Conservation (phyloP, 2,888 invertebrate species). For the Mimachlamys varia region DNA sequence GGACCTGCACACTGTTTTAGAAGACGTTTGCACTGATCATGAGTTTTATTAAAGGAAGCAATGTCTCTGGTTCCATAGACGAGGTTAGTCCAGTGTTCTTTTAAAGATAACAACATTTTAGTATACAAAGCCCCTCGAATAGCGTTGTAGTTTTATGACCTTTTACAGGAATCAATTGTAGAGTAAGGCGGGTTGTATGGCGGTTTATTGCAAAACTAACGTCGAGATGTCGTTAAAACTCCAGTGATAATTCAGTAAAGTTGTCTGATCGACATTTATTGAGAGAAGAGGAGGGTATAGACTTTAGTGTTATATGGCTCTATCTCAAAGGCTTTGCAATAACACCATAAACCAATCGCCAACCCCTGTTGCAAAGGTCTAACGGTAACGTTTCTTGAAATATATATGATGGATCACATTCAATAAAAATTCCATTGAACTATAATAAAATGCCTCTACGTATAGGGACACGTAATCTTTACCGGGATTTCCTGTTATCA, state of each 20-base stretch:
- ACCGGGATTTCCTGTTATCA: background rate
- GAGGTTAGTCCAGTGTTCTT: background rate
- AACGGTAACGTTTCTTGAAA: background rate
- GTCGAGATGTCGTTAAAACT: slow-evolving; percentile 16
- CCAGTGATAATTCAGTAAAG: background rate
- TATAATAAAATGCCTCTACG: slow-evolving; percentile 1
- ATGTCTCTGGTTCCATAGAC: background rate
- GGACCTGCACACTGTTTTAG: background rate
- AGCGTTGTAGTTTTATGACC: slow-evolving; percentile 5
- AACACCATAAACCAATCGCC: background rate
- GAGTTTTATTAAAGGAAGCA: background rate
- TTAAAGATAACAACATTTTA: slow-evolving; percentile 11
- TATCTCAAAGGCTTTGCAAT: slow-evolving; percentile 17
- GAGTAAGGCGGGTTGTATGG: slow-evolving; percentile 24
- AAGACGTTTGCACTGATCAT: background rate
- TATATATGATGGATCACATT: slow-evolving; percentile 31
- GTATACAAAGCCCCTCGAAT: background rate
- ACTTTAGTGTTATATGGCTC: background rate
- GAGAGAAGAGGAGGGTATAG: slow-evolving; percentile 14
- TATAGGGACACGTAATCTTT: background rate
- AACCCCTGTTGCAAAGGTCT: background rate
- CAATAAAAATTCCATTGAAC: slow-evolving; percentile 17
- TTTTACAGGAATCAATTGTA: background rate
- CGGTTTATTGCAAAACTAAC: slow-evolving; percentile 20
- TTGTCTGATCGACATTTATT: background rate